phyloP scores from a whole-genome alignment of 2,113 vertebrate species.

The Chlorocebus sabaeus region DNA sequence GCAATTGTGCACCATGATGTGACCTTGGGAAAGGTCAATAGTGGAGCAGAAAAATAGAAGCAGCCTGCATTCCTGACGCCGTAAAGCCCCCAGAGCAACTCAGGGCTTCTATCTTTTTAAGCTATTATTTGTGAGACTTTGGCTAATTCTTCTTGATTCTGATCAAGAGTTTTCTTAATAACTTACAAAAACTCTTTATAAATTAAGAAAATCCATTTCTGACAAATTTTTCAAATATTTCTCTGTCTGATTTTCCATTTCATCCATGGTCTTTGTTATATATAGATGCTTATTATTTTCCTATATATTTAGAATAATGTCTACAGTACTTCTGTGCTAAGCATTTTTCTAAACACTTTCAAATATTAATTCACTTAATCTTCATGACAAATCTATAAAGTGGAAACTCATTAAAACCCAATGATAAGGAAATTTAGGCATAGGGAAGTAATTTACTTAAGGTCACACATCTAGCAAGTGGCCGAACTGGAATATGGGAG shows the following conservation, averaged over 20 bases:
- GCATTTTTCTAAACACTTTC: conserved; percentile 1
- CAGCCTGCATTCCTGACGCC: not conserved
- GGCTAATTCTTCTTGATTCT: not conserved
- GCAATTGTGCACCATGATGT: not conserved
- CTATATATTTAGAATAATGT: not conserved
- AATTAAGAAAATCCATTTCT: not conserved
- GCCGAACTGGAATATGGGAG: not conserved
- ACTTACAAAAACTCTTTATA: not conserved
- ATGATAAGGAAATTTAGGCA: not conserved
- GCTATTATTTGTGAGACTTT: not conserved
- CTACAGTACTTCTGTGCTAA: not conserved
- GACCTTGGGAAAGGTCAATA: not conserved
- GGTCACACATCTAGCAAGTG: not conserved
- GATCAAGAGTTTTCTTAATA: not conserved
- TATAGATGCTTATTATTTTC: not conserved
- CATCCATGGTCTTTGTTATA: not conserved
- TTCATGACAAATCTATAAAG: not conserved
- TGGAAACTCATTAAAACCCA: not conserved
- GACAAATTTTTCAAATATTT: not conserved
- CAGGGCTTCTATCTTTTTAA: not conserved
- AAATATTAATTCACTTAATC: not conserved
- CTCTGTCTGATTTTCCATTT: not conserved
- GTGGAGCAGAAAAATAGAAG: not conserved
- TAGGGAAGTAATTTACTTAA: not conserved
- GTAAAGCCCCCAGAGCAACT: not conserved